These are phyloP conservation scores for Brachymystax lenok DNA, from an alignment of 2,797 vertebrate species.

Conservation along the genomic window DNA sequence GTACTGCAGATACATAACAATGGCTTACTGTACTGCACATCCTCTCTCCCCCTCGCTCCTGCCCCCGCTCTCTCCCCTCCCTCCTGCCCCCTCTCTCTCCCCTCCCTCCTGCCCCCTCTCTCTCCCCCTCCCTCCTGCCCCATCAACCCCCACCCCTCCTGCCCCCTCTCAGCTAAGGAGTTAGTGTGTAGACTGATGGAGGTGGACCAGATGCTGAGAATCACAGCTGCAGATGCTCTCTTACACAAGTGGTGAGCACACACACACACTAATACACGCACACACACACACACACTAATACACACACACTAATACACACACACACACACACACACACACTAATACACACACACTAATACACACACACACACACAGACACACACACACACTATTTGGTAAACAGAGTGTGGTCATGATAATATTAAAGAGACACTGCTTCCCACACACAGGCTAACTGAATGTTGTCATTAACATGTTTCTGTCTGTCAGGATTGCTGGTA, in stretches of 20 bases:
- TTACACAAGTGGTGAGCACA: conserved; percentile 80
- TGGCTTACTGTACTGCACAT: background rate
- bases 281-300: background rate
- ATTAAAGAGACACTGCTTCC: too few relatives aligned
- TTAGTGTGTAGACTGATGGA: conserved; percentile 86
- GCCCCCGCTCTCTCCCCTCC: too few relatives aligned
- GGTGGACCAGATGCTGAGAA: conserved; percentile 85
- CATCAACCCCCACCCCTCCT: background rate
- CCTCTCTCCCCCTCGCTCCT: background rate
- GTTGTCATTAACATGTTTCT: background rate
- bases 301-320: background rate
- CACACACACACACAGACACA: too few relatives aligned
- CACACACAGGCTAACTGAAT: too few relatives aligned
- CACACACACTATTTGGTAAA: too few relatives aligned
- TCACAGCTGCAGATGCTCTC: conserved; percentile 85
- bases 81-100: too few relatives aligned
- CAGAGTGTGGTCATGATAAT: too few relatives aligned
- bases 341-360: background rate
- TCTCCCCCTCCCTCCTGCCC: background rate
- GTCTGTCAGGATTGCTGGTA: conserved; percentile 80
- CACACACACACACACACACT: conserved; percentile 5
- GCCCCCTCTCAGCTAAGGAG: conserved; percentile 76
- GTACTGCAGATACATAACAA: background rate
- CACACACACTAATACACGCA: background rate
- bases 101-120: background rate